These are phyloP conservation scores for Podilymbus podiceps DNA, from an alignment of 2,113 vertebrate genomes.

Conservation along the genomic window DNA sequence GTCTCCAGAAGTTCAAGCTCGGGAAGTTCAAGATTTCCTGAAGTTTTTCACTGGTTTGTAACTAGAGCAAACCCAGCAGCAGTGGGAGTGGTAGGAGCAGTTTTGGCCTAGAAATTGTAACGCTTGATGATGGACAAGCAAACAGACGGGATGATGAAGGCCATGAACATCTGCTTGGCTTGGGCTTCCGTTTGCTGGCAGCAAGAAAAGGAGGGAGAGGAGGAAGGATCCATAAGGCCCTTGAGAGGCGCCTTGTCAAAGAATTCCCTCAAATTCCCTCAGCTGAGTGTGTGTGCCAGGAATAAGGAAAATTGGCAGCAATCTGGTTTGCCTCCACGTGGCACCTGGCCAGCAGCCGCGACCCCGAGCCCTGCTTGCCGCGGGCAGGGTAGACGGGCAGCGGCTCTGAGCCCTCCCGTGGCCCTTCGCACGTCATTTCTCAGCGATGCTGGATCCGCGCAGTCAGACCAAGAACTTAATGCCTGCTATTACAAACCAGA, in stretches of 20 bases:
- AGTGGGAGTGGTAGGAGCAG: not conserved
- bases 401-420: rapidly evolving
- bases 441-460: rapidly evolving
- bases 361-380: not conserved
- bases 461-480: no score
- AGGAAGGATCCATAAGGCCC: not conserved
- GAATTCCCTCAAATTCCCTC: not conserved
- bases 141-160: rapidly evolving
- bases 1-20: not conserved
- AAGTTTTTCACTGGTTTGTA: not conserved
- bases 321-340: not conserved
- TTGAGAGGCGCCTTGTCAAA: rapidly evolving
- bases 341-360: not conserved
- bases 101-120: not conserved
- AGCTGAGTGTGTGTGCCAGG: not conserved
- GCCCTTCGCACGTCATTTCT: not conserved
- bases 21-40: not conserved
- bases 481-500: not conserved
- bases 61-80: not conserved
- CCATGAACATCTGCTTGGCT: not conserved
- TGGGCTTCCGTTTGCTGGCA: not conserved
- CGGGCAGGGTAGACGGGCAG: not conserved
- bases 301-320: not conserved
- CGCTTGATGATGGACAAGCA: not conserved
- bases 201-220: not conserved